Base-by-base conservation (phyloP, 1,140 invertebrate species). In the Drosophila auraria region DNA sequence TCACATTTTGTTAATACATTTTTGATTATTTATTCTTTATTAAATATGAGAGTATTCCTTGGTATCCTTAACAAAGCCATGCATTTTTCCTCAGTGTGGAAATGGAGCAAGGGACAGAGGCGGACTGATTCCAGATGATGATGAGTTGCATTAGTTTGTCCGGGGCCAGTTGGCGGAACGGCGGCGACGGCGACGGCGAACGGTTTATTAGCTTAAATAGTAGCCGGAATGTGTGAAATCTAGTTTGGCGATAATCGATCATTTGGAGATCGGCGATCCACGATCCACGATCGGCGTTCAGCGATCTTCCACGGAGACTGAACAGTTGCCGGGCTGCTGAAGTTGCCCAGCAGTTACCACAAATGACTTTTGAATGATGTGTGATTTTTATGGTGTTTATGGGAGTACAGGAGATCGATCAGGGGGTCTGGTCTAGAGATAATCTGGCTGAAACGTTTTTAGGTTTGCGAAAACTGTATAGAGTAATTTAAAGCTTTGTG, bases 131-230 rank as follows among this genome's bases (percentile, higher is more conserved):
- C 20, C 59, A 61, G 47, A 64, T 64, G 78, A 74, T 65, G 83
- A 86, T 87, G 80, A 83, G 80, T 87, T 82, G 83, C 81, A 57
- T 40, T 57, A 40, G 36, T 57, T 36, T 2, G 17, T 2, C 53
- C 20, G 36, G 20, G 36, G 36, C 54, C 54, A 57, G 54, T 57
- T 57, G 54, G 54, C 36, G 40, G 54, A 57, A 57, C 54, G 54
- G 36, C 36, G 53, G 53, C 33, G 36, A 33, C 20, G 38, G 38
- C 53, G 53, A 17, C 33, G 53, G 53, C 64, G 23, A 73, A 73
- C 70, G 78, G 76, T 87, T 87, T 86, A 87, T 87, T 87, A 89
- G 84, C 84, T 62, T 87, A 87, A 87, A 87, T 87, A 78, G 71
- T 87, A 51, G 68, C 49, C 68, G 81, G 73, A 87, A 87, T 87